phyloP scores from a whole-genome alignment of 64 coral and sea anemone species.

The Exaiptasia diaphana region DNA sequence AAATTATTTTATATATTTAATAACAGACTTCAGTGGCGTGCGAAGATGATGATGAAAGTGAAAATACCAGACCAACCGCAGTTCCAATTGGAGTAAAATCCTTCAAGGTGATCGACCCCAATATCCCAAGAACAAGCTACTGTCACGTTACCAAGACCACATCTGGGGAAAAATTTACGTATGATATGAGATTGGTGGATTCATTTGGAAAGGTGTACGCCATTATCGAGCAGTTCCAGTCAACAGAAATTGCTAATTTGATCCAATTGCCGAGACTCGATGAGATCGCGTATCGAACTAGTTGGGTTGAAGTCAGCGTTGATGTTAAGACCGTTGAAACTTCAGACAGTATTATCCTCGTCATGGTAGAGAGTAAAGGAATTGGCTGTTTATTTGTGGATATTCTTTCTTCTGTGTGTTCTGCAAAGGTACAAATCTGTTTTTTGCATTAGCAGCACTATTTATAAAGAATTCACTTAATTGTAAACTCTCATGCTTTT shows the following conservation, averaged over 20 bases:
- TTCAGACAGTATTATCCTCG: constrained; percentile 25
- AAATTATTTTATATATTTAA: background rate
- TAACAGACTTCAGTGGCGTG: constrained; percentile 48
- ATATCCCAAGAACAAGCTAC: constrained; percentile 45
- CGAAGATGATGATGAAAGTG: background rate
- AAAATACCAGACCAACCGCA: background rate
- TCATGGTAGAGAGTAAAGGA: constrained; percentile 53
- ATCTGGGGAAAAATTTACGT: constrained; percentile 14
- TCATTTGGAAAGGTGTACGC: constrained; percentile 33
- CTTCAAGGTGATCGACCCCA: constrained; percentile 26
- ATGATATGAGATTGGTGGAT: constrained; percentile 60
- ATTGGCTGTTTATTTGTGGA: constrained; percentile 27
- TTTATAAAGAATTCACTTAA: no score
- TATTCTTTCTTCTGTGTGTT: no score
- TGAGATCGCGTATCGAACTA: constrained; percentile 24
- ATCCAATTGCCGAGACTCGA: constrained; percentile 42
- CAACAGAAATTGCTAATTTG: constrained; percentile 40
- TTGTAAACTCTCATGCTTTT: no score
- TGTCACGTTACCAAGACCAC: constrained; percentile 58
- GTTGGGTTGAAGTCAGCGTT: constrained; percentile 39
- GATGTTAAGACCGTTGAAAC: background rate
- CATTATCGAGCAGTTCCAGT: constrained; percentile 49
- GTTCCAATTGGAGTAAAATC: constrained; percentile 59
- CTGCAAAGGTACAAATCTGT: no score
- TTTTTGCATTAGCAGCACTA: no score